Evolutionary conservation across 2,888 invertebrate species (phyloP).

Genomic region (Tortricodes alternella): DNA sequence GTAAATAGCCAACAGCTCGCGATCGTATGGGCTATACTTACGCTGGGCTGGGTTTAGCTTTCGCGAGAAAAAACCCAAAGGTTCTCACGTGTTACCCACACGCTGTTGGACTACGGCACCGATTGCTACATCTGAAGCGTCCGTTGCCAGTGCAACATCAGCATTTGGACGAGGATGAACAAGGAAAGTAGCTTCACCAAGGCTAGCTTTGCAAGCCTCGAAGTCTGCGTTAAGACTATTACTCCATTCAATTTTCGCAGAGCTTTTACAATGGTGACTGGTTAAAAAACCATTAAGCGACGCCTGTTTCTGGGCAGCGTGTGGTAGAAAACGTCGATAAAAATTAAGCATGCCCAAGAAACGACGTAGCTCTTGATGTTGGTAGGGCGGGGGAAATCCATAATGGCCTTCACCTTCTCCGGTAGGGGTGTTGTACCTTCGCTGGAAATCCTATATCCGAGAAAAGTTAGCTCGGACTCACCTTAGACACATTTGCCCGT

Average conservation of each 20-base stretch:
- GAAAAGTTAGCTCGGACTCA: neutral
- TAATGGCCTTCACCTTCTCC: neutral
- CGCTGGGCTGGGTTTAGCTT: slow-evolving; percentile 41
- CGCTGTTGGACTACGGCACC: neutral
- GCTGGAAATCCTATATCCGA: slow-evolving; percentile 1
- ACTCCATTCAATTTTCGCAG: slow-evolving; percentile 32
- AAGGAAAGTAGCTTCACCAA: neutral
- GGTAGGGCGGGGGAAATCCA: neutral
- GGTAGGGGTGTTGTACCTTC: slow-evolving; percentile 2
- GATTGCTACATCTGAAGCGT: neutral
- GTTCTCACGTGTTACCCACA: neutral
- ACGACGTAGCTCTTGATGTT: slow-evolving; percentile 11
- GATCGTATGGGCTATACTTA: slow-evolving; percentile 51
- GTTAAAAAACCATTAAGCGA: neutral
- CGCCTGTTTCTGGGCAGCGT: neutral
- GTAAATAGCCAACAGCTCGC: slow-evolving; percentile 50
- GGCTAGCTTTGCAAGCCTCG: neutral
- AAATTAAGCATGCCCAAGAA: slow-evolving; percentile 7
- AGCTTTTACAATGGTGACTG: neutral
- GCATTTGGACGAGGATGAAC: neutral
- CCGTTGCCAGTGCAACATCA: neutral
- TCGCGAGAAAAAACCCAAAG: slow-evolving; percentile 43
- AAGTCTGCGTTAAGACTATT: neutral
- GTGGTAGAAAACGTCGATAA: neutral
- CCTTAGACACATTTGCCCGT: slow-evolving; percentile 7